Base-by-base conservation (phyloP, 2,113 vertebrate genomes). In the Platysteira castanea region DNA sequence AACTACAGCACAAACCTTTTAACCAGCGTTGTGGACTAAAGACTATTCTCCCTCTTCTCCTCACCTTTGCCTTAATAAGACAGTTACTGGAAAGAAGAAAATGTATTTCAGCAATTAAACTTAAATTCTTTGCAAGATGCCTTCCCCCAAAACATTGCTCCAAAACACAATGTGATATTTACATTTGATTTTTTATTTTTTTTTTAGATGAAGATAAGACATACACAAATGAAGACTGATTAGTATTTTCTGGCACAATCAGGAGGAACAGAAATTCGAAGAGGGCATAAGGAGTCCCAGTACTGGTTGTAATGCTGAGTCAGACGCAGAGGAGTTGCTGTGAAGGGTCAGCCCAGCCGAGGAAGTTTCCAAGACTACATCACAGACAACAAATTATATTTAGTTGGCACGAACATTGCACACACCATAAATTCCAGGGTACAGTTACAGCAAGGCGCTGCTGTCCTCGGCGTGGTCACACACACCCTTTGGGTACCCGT, bases 391-490 rank as follows among this genome's bases (percentile, higher is more conserved):
- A 88, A 86, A 47, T 63, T 89, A 35, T 39, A 77, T 88, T 86
- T 92, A 89, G 47, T 52, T 89, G 47, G 16, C 60, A 77, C 69
- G 83, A 30, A 76, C 31, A 35, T 5, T 33, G 60, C 1, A 2
- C 28, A 24, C 37, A 54, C 13, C 47, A 33, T 31, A 12, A 87
- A 50, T 67, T 77, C 47, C 31, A 33, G 26, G 18, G n/a, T 57
- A 64, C 33, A 12, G 82, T 83, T 88, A 73, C 67, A 65, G 39
- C n/a, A 6, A 30, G 22, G 28, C 16, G 0, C 31, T 3, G 5
- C 35, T 59, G 53, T 17, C 24, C 6, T 37, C 0, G 0, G 17
- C 1, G 1, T 6, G 7, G 12, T 15, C 57, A 52, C 20, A 12
- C 16, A 10, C 2, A 2, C 9, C 19, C 59, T 26, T n/a, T 20